Percentiles rank a stretch among this genome's conserved stretches.
phyloP scores from a whole-genome alignment of 2,113 vertebrate species.

The Pimephales promelas region DNA sequence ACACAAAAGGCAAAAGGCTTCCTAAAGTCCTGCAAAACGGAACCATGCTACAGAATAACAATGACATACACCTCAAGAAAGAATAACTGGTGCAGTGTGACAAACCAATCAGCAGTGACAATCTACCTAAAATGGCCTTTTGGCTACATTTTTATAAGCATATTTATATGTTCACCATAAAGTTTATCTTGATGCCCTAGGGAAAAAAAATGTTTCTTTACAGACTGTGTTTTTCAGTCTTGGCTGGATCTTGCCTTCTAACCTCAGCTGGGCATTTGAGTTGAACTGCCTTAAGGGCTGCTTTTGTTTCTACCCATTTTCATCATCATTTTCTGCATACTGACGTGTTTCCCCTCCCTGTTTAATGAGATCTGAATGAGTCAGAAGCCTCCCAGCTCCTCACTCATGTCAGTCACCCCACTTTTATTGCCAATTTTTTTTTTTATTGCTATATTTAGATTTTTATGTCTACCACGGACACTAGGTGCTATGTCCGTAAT shows the following conservation, averaged over 20 bases:
- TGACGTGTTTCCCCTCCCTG: background rate
- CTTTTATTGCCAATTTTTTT: slow-evolving; percentile 6
- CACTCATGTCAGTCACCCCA: background rate
- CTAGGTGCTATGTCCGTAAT: slow-evolving; percentile 12
- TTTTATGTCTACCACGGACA: background rate
- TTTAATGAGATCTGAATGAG: slow-evolving; percentile 21
- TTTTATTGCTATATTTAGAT: background rate
- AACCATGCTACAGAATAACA: slow-evolving; percentile 77
- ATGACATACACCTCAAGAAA: slow-evolving; percentile 64
- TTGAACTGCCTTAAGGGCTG: slow-evolving; percentile 19
- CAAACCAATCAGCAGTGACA: slow-evolving; percentile 12
- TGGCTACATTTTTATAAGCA: slow-evolving; percentile 45
- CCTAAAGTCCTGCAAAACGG: slow-evolving; percentile 84
- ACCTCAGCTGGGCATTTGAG: background rate
- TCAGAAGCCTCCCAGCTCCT: background rate
- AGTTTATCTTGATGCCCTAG: slow-evolving; percentile 19
- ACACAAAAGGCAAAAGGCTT: slow-evolving; percentile 90
- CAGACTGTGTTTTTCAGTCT: background rate
- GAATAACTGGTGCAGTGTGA: slow-evolving; percentile 56
- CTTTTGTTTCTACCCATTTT: background rate
- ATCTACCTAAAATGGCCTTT: slow-evolving; percentile 20
- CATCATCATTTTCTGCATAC: background rate
- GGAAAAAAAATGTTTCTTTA: background rate
- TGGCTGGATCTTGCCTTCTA: background rate
- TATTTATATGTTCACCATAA: slow-evolving; percentile 35